A percentile compares a stretch with the other conserved stretches of the same genome.
These are phyloP conservation scores for Mactra quadrangularis DNA, from an alignment of 1,140 invertebrate genomes.

Conservation along the genomic window DNA sequence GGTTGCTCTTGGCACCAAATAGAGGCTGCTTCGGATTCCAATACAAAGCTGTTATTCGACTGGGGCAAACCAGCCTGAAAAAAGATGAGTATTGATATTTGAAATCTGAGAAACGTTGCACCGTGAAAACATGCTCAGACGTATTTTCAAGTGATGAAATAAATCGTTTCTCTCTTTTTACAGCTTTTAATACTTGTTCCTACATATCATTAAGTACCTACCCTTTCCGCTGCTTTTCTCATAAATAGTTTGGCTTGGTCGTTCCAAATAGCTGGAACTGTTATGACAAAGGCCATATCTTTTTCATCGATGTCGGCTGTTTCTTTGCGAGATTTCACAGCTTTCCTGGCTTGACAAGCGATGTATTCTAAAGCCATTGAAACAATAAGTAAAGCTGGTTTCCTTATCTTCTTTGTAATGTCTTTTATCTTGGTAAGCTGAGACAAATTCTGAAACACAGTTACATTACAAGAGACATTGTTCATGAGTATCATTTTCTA, in stretches of 20 bases:
- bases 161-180: background rate
- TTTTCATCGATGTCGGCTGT: background rate
- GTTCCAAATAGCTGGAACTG: slow-evolving; percentile 37
- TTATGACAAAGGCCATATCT: slow-evolving; percentile 6
- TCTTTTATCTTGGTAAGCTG: background rate
- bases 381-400: slow-evolving; percentile 1
- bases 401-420: background rate
- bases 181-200: no score
- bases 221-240: slow-evolving; percentile 17
- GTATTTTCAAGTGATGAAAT: background rate
- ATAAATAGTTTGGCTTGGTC: slow-evolving; percentile 7
- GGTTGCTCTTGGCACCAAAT: background rate
- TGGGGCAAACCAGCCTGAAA: slow-evolving; percentile 9
- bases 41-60: background rate
- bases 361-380: slow-evolving; percentile 8
- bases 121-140: background rate
- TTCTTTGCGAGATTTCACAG: background rate
- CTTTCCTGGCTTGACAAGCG: background rate
- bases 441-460: background rate
- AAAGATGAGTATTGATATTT: background rate
- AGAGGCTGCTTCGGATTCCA: slow-evolving; percentile 12
- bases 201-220: background rate
- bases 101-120: background rate
- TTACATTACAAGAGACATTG: no score
- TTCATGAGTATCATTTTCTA: no score